Evolutionary conservation across 2,113 vertebrate genomes (phyloP).

Genomic region (Lonchura striata): DNA sequence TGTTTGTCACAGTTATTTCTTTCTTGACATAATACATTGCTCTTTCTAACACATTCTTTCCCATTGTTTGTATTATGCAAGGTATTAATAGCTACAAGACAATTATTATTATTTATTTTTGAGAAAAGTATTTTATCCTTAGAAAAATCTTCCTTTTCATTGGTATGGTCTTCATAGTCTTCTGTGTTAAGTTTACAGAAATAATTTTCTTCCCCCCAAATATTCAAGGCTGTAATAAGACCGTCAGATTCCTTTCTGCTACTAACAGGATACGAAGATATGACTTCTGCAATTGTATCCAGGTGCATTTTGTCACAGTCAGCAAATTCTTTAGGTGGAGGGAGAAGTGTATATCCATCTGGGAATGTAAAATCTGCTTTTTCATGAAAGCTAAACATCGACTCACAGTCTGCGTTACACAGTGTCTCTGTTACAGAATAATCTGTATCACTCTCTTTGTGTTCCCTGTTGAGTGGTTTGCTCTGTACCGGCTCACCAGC

Average conservation of each 20-base stretch:
- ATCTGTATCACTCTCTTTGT: conserved; percentile 33
- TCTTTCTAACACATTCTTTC: conserved; percentile 59
- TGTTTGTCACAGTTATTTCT: conserved; percentile 67
- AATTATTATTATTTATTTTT: neutral
- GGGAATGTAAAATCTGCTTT: conserved; percentile 16
- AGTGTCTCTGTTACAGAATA: conserved; percentile 30
- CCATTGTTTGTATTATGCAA: conserved; percentile 61
- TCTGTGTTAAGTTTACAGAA: conserved; percentile 20
- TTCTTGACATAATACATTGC: conserved; percentile 34
- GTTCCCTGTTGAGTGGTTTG: neutral
- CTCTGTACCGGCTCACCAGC: neutral
- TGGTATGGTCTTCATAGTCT: neutral
- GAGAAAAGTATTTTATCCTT: conserved; percentile 20
- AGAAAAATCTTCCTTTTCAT: conserved; percentile 18
- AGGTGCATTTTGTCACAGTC: conserved; percentile 44
- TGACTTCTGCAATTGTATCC: conserved; percentile 52
- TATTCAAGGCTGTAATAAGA: neutral
- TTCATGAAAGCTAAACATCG: conserved; percentile 21
- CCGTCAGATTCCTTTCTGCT: neutral
- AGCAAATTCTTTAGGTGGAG: conserved; percentile 73
- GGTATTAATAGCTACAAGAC: neutral
- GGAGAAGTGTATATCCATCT: conserved; percentile 46
- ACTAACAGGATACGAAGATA: conserved; percentile 39
- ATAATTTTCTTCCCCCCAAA: neutral
- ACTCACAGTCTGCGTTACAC: conserved; percentile 5